Evolutionary conservation across 2,113 vertebrate species (phyloP), one percentile per base, ranked within the genome.

Genomic region (Atractosteus spatula): DNA sequence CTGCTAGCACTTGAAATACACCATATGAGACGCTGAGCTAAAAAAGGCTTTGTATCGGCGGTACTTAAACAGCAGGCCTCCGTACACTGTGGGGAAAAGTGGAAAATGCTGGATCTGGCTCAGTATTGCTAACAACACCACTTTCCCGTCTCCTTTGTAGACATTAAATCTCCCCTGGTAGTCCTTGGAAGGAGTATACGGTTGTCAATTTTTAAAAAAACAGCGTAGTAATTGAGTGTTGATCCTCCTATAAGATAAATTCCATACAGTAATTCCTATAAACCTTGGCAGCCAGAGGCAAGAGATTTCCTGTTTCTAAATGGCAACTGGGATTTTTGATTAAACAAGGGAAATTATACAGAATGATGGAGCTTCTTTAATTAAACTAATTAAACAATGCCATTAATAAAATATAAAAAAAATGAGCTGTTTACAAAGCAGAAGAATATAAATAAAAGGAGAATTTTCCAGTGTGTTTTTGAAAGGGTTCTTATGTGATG

Each of bases 361-460:
- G 82, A 88, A 88, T 92, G 80, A 85, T 71, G 68, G 71, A 78
- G 78, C 85, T 85, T 82, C 80, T 66, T 80, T 91, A 92, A 91
- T 91, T 90, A 92, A 92, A 91, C 89, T 91, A 91, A 92, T 93
- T 91, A 91, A 91, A 92, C 87, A 87, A 86, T 80, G 86, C 82
- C 89, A 92, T 93, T 90, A 93, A 91, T 92, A 91, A 93, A 90
- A 91, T 92, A 92, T 93, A 83, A 88, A 73, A 73, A 80, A 82
- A 83, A 85, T 86, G 88, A 90, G 89, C 89, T 92, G 90, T 90
- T 91, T 90, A 88, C 89, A 86, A 84, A 85, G 84, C 72, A 79
- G 77, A 62, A 77, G 85, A 86, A 86, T 62, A 80, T 78, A 79
- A 75, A 72, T 80, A 74, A 75, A 69, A 69, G 74, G 76, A 65